Evolutionary conservation across 2,888 invertebrate genomes (phyloP).

Genomic region (Abrostola tripartita): DNA sequence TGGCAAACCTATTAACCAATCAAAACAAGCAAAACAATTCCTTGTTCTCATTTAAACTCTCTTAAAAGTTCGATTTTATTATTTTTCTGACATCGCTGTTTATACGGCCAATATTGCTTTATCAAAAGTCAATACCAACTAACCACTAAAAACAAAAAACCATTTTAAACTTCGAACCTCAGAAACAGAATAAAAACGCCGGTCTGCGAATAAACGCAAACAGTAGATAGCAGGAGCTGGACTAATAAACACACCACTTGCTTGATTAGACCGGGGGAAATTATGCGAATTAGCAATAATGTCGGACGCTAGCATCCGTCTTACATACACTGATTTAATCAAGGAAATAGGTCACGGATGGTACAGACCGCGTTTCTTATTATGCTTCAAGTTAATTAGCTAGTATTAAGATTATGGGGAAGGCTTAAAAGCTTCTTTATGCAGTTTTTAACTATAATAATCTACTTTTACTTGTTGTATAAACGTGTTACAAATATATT

Average conservation of each 20-base stretch:
- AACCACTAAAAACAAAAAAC: not conserved
- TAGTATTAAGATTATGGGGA: slow-evolving; percentile 37
- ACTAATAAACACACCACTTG: slow-evolving; percentile 69
- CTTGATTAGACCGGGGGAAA: slow-evolving; percentile 74
- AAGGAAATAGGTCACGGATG: slow-evolving; percentile 51
- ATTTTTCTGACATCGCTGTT: too few species aligned
- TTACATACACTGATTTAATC: slow-evolving; percentile 62
- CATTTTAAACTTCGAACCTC: slow-evolving; percentile 18
- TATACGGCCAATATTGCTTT: not conserved
- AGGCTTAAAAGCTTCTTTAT: slow-evolving; percentile 23
- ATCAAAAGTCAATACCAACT: not conserved
- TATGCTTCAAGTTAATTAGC: slow-evolving; percentile 34
- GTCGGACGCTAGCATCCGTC: slow-evolving; percentile 54
- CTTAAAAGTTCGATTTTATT: too few species aligned
- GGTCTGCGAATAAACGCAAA: slow-evolving; percentile 23
- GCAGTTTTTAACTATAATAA: too few species aligned
- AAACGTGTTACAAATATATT: too few species aligned
- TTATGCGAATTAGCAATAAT: slow-evolving; percentile 73
- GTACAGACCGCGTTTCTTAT: slow-evolving; percentile 36
- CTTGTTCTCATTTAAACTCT: too few species aligned
- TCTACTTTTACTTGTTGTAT: too few species aligned
- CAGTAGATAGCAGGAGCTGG: slow-evolving; percentile 14
- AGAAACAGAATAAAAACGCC: slow-evolving; percentile 40
- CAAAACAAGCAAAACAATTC: too few species aligned
- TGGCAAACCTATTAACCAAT: too few species aligned